These are phyloP conservation scores for Drosophila kohkoa DNA, from an alignment of 1,140 invertebrate species.

Conservation along the genomic window DNA sequence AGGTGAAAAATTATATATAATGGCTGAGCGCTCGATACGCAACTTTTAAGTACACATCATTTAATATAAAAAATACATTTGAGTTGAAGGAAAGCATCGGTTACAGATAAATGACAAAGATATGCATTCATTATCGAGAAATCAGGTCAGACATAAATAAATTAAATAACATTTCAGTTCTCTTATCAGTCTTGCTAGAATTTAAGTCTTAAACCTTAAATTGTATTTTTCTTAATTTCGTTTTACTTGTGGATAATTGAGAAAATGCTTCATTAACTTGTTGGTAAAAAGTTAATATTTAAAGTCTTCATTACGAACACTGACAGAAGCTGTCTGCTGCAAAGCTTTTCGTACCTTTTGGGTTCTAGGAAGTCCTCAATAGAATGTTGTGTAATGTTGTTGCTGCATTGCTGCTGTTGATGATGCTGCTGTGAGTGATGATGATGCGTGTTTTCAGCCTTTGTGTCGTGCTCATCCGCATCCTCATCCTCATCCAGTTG, in stretches of 20 bases:
- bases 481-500: conserved; percentile 10
- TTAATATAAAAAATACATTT: neutral
- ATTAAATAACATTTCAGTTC: too few relatives aligned
- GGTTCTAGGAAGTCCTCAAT: conserved; percentile 2
- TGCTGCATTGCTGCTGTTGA: neutral
- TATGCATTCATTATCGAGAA: neutral
- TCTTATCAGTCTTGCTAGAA: neutral
- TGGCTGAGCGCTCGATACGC: neutral
- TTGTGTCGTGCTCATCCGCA: conserved; percentile 33
- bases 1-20: conserved; percentile 9
- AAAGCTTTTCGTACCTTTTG: neutral
- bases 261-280: neutral
- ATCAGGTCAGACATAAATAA: neutral
- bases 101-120: neutral
- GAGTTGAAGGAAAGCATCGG: neutral
- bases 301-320: neutral
- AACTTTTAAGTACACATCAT: conserved; percentile 12
- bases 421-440: conserved; percentile 41
- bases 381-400: conserved; percentile 8
- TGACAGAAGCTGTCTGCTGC: conserved; percentile 21
- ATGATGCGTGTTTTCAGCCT: conserved; percentile 49
- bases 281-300: neutral
- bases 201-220: neutral
- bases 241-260: neutral
- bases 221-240: neutral